Percentiles rank a stretch among this genome's conserved stretches.
phyloP scores from a whole-genome alignment of 2,888 invertebrate species.

The Sicus ferrugineus region DNA sequence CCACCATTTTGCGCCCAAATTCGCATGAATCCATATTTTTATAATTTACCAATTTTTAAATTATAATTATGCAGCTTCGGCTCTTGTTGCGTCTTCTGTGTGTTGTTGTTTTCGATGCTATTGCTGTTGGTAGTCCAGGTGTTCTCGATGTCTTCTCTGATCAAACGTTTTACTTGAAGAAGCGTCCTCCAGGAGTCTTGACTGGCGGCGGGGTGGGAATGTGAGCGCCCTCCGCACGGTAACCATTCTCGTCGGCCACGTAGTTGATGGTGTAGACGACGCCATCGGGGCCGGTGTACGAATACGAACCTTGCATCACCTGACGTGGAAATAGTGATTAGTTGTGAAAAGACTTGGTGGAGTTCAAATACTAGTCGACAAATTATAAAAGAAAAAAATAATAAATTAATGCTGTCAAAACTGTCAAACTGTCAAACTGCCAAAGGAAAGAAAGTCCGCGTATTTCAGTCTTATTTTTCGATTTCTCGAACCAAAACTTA shows the following conservation, averaged over 20 bases:
- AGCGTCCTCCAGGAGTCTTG: conserved; percentile 50
- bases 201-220: conserved; percentile 65
- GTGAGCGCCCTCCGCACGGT: conserved; percentile 66
- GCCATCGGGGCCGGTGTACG: conserved; percentile 70
- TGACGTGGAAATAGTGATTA: conserved; percentile 39
- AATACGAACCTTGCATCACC: conserved; percentile 69
- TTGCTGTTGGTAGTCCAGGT: background rate
- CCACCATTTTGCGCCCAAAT: conserved; percentile 32
- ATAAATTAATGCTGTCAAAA: too few relatives aligned
- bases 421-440: too few relatives aligned
- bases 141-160: too few relatives aligned
- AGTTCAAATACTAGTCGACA: too few relatives aligned
- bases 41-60: background rate
- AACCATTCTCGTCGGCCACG: conserved; percentile 66
- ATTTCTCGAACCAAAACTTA: too few relatives aligned
- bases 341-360: background rate
- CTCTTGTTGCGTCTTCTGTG: background rate
- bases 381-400: too few relatives aligned
- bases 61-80: conserved; percentile 15
- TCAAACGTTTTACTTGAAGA: conserved; percentile 53
- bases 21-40: conserved; percentile 5
- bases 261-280: conserved; percentile 67
- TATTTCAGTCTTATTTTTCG: too few relatives aligned
- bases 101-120: conserved; percentile 1
- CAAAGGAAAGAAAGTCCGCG: too few relatives aligned